Evolutionary conservation across 2,797 vertebrate genomes (phyloP).

Genomic region (Liparis tanakae): DNA sequence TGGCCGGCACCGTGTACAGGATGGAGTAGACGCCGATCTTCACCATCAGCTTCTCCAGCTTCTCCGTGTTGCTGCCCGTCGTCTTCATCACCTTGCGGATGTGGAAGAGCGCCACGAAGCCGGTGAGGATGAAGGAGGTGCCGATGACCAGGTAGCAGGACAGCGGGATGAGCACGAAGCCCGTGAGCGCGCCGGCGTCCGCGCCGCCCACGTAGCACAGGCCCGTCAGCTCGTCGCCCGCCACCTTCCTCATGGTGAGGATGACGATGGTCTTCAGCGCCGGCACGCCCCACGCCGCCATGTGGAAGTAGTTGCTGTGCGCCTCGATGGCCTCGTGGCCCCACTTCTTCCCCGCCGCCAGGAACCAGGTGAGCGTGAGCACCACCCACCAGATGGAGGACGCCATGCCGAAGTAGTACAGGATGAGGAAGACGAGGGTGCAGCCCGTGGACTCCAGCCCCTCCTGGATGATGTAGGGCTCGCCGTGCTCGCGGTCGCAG

Average conservation of each 20-base stretch:
- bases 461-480: conserved; percentile 95
- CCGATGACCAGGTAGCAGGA: conserved; percentile 95
- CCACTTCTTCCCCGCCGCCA: conserved; percentile 98
- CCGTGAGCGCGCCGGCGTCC: conserved; percentile 90
- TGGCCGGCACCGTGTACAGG: conserved; percentile 97
- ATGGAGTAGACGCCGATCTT: conserved; percentile 98
- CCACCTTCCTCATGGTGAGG: conserved; percentile 97
- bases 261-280: conserved; percentile 96
- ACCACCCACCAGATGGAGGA: conserved; percentile 99
- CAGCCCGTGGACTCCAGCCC: conserved; percentile 96
- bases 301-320: conserved; percentile 98
- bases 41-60: conserved; percentile 98
- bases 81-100: conserved; percentile 98
- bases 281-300: conserved; percentile 96
- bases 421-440: conserved; percentile 96
- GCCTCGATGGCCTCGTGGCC: conserved; percentile 98
- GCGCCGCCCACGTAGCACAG: conserved; percentile 96
- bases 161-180: conserved; percentile 95
- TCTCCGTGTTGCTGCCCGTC: conserved; percentile 96
- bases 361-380: conserved; percentile 97
- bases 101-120: conserved; percentile 98
- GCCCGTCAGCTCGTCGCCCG: conserved; percentile 95
- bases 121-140: conserved; percentile 96
- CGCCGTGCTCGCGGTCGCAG: conserved; percentile 93
- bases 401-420: conserved; percentile 99